Base-by-base conservation (phyloP, 2,113 vertebrate species). In the Cyanoderma ruficeps region DNA sequence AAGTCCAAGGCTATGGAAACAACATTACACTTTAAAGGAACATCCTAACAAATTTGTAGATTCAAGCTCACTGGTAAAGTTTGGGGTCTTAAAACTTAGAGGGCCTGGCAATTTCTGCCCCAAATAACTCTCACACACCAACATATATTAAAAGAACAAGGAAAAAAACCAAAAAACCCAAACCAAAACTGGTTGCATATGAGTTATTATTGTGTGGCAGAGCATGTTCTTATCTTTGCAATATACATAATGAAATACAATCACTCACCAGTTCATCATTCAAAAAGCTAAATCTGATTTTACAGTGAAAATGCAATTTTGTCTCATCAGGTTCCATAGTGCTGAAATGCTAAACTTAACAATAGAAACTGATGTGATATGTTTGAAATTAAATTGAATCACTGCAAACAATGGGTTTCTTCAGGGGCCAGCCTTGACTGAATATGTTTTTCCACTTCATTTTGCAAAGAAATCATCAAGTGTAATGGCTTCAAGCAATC, bases 321-420 rank as follows among this genome's bases (percentile, higher is more conserved):
- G 71, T 95, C 70, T 97, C 87, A 95, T 94, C 90, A 83, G 88
- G 47, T 83, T 96, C 59, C 91, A 76, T 60, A 92, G 46, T 87
- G 37, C 69, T 90, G 55, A 93, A 96, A 96, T 83, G 64, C 56
- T 94, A 42, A 88, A 77, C 50, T 94, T 92, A 96, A 93, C 95
- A 96, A 96, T 55, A 83, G 93, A 65, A 91, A 52, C 57, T 84
- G 83, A 95, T 94, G 67, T 59, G 71, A 84, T 90, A 93, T 64
- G 61, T 83, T 96, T 85, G 50, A 83, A 88, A 95, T 97, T 96
- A 97, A 97, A 94, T 79, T 95, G 82, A 87, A 96, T 68, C 95
- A 67, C 78, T 78, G 56, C 91, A 97, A 97, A 97, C 77, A 93
- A 75, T 68, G 93, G 69, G 52, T 88, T 95, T 95, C 76, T 94